Conservation (phyloP, 2,797 vertebrate species). For the Aphelocoma californica region DNA sequence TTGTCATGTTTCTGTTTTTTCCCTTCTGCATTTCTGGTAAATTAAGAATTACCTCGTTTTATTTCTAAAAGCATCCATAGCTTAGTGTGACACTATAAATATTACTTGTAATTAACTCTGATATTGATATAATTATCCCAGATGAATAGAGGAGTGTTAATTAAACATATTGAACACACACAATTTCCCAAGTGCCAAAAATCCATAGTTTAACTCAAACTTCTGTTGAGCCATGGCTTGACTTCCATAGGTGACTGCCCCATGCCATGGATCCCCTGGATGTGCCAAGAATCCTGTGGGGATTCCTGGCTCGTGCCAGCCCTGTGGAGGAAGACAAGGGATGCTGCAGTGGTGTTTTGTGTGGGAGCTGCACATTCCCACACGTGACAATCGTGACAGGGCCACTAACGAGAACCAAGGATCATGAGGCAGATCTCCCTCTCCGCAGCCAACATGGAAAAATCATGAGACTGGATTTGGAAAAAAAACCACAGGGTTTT, state of each 20-base stretch:
- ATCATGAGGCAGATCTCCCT: slow-evolving; percentile 41
- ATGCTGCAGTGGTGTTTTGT: neutral
- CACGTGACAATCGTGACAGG: neutral
- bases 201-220: fast-evolving
- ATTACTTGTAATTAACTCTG: neutral
- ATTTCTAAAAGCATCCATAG: neutral
- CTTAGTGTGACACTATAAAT: neutral
- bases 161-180: neutral
- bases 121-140: neutral
- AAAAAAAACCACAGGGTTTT: neutral
- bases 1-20: neutral
- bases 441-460: neutral
- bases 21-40: neutral
- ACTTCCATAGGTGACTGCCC: neutral
- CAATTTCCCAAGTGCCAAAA: neutral
- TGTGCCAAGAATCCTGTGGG: fast-evolving
- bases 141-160: neutral
- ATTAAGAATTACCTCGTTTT: neutral
- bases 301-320: neutral
- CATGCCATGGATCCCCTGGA: neutral
- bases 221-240: neutral
- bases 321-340: neutral
- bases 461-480: slow-evolving; percentile 54
- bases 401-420: neutral
- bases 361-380: neutral